Percentiles rank a stretch among this genome's conserved stretches.
Evolutionary conservation across 2,113 vertebrate genomes (phyloP).

Genomic region (Numida meleagris): DNA sequence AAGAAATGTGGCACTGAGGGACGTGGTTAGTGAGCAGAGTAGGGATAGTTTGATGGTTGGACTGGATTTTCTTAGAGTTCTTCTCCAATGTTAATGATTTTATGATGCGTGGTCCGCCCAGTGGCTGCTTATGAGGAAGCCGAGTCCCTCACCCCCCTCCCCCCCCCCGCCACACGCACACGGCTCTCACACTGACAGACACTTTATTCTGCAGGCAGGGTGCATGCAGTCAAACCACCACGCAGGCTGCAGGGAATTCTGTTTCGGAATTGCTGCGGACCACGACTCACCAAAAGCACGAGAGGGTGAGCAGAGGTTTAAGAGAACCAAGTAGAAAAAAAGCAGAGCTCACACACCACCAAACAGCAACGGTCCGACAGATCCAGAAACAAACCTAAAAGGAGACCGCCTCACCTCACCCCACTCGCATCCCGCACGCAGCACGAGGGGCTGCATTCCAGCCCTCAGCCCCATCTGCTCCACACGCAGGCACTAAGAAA

Average conservation of each 20-base stretch:
- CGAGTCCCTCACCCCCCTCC: not conserved
- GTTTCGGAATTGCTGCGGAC: accelerated
- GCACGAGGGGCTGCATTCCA: conserved; percentile 5
- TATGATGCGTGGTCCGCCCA: not conserved
- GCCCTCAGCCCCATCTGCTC: conserved; percentile 43
- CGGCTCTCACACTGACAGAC: not conserved
- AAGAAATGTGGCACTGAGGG: too few species aligned
- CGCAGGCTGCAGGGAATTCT: not conserved
- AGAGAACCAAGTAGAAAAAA: not conserved
- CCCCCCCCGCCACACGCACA: not conserved
- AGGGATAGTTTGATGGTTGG: too few species aligned
- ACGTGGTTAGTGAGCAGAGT: too few species aligned
- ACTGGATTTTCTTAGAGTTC: too few species aligned
- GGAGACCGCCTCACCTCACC: not conserved
- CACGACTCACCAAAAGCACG: accelerated
- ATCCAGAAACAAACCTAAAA: not conserved
- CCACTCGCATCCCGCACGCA: conserved; percentile 50
- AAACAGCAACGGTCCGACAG: not conserved
- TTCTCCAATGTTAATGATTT: too few species aligned
- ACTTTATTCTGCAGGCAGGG: not conserved
- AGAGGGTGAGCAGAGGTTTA: not conserved
- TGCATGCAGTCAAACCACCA: accelerated
- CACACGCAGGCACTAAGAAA: conserved; percentile 43
- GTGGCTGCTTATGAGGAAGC: accelerated
- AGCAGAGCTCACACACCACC: not conserved